Evolutionary conservation across 2,797 vertebrate species (phyloP).

Genomic region (Sphenopsis melanotis): DNA sequence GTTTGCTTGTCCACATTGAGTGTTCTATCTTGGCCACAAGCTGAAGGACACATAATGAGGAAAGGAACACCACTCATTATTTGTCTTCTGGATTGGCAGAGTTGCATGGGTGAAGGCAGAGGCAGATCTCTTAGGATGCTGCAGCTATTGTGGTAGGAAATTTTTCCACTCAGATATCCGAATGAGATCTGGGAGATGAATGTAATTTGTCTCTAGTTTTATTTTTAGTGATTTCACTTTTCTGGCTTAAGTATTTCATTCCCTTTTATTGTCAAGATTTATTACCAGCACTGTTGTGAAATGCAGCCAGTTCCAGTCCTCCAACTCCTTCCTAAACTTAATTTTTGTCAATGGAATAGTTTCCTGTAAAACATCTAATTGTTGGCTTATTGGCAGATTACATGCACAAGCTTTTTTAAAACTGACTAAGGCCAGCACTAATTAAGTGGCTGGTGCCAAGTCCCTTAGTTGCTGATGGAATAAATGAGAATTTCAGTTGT

Average conservation of each 20-base stretch:
- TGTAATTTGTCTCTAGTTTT: slow-evolving; percentile 30
- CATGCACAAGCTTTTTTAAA: background rate
- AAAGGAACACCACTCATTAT: background rate
- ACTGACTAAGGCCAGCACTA: background rate
- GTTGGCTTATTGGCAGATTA: slow-evolving; percentile 21
- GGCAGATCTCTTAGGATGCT: background rate
- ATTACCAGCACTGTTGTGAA: slow-evolving; percentile 28
- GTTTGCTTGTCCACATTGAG: background rate
- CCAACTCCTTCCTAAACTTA: slow-evolving; percentile 28
- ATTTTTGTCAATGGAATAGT: slow-evolving; percentile 56
- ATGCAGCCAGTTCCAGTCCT: slow-evolving; percentile 16
- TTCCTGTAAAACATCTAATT: slow-evolving; percentile 44
- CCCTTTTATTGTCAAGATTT: slow-evolving; percentile 53
- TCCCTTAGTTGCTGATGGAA: slow-evolving; percentile 4
- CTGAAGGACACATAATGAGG: background rate
- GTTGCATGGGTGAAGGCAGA: background rate
- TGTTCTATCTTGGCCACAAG: background rate
- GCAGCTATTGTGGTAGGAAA: background rate
- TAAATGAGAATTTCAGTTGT: slow-evolving; percentile 32
- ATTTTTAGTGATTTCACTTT: slow-evolving; percentile 58
- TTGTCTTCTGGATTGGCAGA: background rate
- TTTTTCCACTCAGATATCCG: background rate
- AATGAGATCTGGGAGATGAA: background rate
- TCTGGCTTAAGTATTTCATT: slow-evolving; percentile 44
- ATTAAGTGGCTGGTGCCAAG: slow-evolving; percentile 1